phyloP scores from a whole-genome alignment of 2,888 invertebrate species.

The Rhamnusium bicolor region DNA sequence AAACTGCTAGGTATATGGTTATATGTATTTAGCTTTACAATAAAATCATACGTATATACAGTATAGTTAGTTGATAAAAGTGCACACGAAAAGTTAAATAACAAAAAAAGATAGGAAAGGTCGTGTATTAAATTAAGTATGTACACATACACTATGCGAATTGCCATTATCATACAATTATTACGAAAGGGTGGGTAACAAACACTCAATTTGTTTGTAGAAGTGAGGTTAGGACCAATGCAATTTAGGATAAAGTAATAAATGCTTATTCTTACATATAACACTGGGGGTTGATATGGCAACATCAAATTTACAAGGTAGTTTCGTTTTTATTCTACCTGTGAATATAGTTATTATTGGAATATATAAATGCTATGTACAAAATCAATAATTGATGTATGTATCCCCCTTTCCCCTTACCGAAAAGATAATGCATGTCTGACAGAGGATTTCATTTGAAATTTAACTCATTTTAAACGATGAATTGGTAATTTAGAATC shows the following conservation, averaged over 20 bases:
- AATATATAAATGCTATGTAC: constrained; percentile 62
- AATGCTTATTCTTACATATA: constrained; percentile 43
- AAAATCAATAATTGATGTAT: constrained; percentile 69
- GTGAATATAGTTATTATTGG: constrained; percentile 43
- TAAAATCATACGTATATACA: too few species aligned
- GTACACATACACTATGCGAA: background rate
- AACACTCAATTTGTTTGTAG: constrained; percentile 26
- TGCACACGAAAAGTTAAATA: background rate
- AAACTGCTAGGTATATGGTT: background rate
- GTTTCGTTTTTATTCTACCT: constrained; percentile 38
- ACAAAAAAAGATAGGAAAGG: background rate
- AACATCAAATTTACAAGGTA: constrained; percentile 33
- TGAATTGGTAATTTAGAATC: background rate
- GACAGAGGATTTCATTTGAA: constrained; percentile 45
- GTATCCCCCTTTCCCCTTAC: constrained; percentile 65
- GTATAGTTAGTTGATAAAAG: too few species aligned
- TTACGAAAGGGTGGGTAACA: background rate
- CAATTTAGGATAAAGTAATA: constrained; percentile 32
- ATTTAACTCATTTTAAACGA: constrained; percentile 23
- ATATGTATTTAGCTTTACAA: too few species aligned
- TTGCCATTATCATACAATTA: background rate
- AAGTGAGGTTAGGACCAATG: constrained; percentile 44
- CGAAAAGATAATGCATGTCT: constrained; percentile 48
- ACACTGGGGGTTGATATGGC: constrained; percentile 19
- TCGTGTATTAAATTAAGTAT: background rate